Conservation (phyloP, 2,797 vertebrate species). For the Gouania willdenowi region DNA sequence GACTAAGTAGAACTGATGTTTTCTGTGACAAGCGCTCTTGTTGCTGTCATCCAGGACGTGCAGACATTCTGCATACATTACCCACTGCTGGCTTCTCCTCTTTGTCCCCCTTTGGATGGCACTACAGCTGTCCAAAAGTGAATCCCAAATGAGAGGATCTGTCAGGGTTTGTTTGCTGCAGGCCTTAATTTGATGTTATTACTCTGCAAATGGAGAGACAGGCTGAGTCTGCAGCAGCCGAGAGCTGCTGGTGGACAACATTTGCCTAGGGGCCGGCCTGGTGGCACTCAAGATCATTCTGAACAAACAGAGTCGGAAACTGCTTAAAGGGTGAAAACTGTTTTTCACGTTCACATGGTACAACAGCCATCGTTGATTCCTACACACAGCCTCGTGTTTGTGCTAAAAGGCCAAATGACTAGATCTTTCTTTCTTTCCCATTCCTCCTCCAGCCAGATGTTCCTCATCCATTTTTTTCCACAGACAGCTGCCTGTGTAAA, state of each 20-base stretch:
- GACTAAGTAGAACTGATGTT: constrained; percentile 79
- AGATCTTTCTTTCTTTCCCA: constrained; percentile 33
- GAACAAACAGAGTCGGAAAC: constrained; percentile 51
- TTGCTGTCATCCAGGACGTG: constrained; percentile 71
- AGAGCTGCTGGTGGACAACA: constrained; percentile 55
- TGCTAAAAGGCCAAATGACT: constrained; percentile 35
- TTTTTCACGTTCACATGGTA: constrained; percentile 38
- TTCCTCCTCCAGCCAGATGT: constrained; percentile 70
- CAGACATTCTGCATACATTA: constrained; percentile 74
- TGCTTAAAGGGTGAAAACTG: constrained; percentile 24
- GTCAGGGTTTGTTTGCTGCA: constrained; percentile 70
- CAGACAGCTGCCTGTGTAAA: constrained; percentile 76
- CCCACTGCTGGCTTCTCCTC: constrained; percentile 53
- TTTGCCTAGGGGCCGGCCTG: constrained; percentile 53
- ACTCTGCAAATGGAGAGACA: constrained; percentile 58
- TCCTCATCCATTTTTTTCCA: constrained; percentile 75
- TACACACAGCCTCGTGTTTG: constrained; percentile 38
- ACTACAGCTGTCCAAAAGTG: constrained; percentile 73
- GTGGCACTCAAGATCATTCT: constrained; percentile 40
- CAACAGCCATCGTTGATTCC: constrained; percentile 44
- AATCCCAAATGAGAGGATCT: constrained; percentile 73
- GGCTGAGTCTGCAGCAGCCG: constrained; percentile 35
- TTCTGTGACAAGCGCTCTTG: constrained; percentile 72
- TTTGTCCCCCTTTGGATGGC: constrained; percentile 50
- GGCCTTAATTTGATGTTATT: constrained; percentile 69